Base-by-base conservation (phyloP, 2,888 invertebrate species). In the Rhogogaster chlorosoma region DNA sequence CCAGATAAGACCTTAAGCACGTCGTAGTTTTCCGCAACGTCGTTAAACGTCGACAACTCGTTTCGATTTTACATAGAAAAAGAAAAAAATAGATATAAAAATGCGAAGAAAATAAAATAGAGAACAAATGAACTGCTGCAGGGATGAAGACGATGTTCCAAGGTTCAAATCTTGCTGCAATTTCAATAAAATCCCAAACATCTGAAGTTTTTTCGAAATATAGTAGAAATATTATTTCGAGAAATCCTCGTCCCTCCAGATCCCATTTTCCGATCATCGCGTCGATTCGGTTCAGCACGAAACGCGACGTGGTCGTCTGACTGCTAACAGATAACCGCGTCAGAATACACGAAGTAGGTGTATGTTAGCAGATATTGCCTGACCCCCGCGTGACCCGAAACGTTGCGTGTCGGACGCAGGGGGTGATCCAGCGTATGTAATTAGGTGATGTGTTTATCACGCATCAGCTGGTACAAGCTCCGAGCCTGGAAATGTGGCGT, bases 371-470 rank as follows among this genome's bases (percentile, higher is more conserved):
- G 70, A 67, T 67, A 83, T 64, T 70, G 83, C 45, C 42, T 83
- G 64, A 64, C 83, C 83, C 45, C 45, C 64, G 45, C 83, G 45
- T 64, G 67, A 67, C 45, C 67, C 49, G 53, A 53, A 38, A 84
- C 86, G 86, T 90, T 88, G 90, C 90, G 88, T 90, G 89, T 86
- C 86, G 89, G 88, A 86, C 88, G 87, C 84, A 32, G 38, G 87
- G 87, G 87, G 88, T 89, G 89, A 91, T 89, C 89, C 90, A 91
- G 90, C 91, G 91, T 91, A 88, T 90, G 90, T 92, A 92, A 92
- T 92, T 92, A 92, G 91, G 90, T 90, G 91, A 92, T 92, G 92
- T 88, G 91, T 92, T 92, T 91, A 92, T 91, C 91, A 90, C 90
- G 88, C 91, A 90, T 91, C 91, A 88, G 90, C 90, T 91, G 83